These are phyloP conservation scores for Brachionus sp. DNA, from an alignment of 1,140 invertebrate species.

Conservation along the genomic window DNA sequence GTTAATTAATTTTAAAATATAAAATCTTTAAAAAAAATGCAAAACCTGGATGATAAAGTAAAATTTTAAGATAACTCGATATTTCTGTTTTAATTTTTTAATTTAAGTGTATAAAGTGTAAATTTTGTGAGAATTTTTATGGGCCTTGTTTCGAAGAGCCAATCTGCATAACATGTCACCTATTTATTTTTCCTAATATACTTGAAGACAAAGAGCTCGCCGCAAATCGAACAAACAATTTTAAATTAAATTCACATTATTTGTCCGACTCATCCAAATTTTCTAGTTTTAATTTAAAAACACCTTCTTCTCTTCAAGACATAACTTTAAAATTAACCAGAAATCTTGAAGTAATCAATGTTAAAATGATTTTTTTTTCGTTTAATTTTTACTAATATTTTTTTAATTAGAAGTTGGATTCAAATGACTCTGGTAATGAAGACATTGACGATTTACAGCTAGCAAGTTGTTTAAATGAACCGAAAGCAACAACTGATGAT, in stretches of 20 bases:
- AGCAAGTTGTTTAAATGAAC: not conserved
- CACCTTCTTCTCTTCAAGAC: not conserved
- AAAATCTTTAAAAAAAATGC: slow-evolving; percentile 18
- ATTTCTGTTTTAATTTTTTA: not conserved
- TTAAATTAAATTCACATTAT: slow-evolving; percentile 46
- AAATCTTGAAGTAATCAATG: not conserved
- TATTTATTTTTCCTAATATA: slow-evolving; percentile 80
- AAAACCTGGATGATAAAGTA: slow-evolving; percentile 23
- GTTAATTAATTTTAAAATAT: not conserved
- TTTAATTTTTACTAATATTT: not conserved
- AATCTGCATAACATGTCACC: slow-evolving; percentile 84
- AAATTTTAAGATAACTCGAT: too few relatives aligned
- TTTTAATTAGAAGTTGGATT: slow-evolving; percentile 71
- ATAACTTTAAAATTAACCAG: not conserved
- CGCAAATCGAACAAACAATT: not conserved
- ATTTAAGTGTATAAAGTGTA: slow-evolving; percentile 62
- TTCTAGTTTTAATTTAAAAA: not conserved
- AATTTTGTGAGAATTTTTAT: slow-evolving; percentile 84
- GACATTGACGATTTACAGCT: slow-evolving; percentile 66
- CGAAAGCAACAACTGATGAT: not conserved
- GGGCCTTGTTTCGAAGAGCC: slow-evolving; percentile 83
- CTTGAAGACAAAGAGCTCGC: slow-evolving; percentile 58
- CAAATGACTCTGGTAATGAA: slow-evolving; percentile 87
- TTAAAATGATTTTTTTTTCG: not conserved
- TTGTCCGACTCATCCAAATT: not conserved